These are phyloP conservation scores for Apamea anceps DNA, from an alignment of 2,888 invertebrate species.

Conservation along the genomic window DNA sequence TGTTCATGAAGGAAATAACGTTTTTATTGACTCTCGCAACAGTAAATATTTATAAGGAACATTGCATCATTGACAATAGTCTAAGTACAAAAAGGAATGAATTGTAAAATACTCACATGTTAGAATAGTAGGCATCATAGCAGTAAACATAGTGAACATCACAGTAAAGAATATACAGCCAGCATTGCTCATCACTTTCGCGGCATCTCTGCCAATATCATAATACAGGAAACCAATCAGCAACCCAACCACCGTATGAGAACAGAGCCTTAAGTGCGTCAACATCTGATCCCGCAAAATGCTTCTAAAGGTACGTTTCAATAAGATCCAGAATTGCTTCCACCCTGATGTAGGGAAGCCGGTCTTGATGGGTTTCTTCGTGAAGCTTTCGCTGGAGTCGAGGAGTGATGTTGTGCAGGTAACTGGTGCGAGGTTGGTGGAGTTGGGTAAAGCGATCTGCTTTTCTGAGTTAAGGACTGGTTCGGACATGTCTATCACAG, in stretches of 20 bases:
- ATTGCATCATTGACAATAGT: neutral
- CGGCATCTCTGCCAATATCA: slow-evolving; percentile 97
- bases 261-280: slow-evolving; percentile 96
- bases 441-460: slow-evolving; percentile 79
- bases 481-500: slow-evolving; percentile 89
- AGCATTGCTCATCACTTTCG: slow-evolving; percentile 98
- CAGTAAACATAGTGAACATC: slow-evolving; percentile 99
- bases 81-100: neutral
- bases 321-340: slow-evolving; percentile 96
- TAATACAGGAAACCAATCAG: slow-evolving; percentile 98
- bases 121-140: slow-evolving; percentile 99
- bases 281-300: slow-evolving; percentile 96
- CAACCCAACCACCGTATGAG: slow-evolving; percentile 96
- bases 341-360: slow-evolving; percentile 95
- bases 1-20: neutral
- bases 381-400: slow-evolving; percentile 93
- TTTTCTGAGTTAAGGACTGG: slow-evolving; percentile 82
- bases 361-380: slow-evolving; percentile 91
- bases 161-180: slow-evolving; percentile 99
- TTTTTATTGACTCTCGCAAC: neutral
- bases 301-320: slow-evolving; percentile 95
- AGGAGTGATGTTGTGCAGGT: slow-evolving; percentile 93
- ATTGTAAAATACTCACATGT: slow-evolving; percentile 94
- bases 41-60: neutral
- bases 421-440: slow-evolving; percentile 87